Evolutionary conservation across 2,888 invertebrate species (phyloP), one percentile per base, ranked within the genome.

Genomic region (Syrphus vitripennis): DNA sequence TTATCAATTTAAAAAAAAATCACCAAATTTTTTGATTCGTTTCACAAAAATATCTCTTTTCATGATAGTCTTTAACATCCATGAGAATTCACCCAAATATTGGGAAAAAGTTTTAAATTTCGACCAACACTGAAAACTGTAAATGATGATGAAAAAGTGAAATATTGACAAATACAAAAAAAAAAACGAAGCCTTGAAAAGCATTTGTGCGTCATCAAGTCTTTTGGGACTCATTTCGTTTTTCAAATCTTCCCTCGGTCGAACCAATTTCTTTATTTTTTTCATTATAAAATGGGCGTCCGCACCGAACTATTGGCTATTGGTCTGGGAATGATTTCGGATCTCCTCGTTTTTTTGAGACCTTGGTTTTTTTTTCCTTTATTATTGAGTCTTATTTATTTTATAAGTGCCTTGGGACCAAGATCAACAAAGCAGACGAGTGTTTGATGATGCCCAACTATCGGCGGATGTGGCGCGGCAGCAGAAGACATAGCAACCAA

Each of bases 351-450:
- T 61, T 65, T 10, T 45, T n/a, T n/a, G n/a, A 55, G 42, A 80
- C 55, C 50, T 55, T 42, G 31, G 19, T 55, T 7, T 29, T 16
- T 55, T 55, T 37, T 59, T 59, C n/a, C n/a, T n/a, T n/a, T n/a
- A n/a, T n/a, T 37, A 16, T 24, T 26, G 14, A 42, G 63, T 63
- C 63, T 45, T 65, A 42, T 57, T 61, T 80, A 65, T 57, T 63
- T 72, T 82, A 86, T 78, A 74, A 82, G 72, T 69, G 82, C 86
- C 86, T 70, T 69, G 82, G 86, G 86, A 86, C 74, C 57, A 78
- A 69, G 74, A 86, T 82, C 86, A 82, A 82, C 86, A 82, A 78
- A 57, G 72, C 40, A 76, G 74, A 82, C 81, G 31, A 70, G 55
- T 61, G 70, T 34, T 70, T 70, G 76, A 76, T 29, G 65, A 77